These are phyloP conservation scores for Heptranchias perlo DNA, from an alignment of 2,113 vertebrate genomes.

Conservation along the genomic window DNA sequence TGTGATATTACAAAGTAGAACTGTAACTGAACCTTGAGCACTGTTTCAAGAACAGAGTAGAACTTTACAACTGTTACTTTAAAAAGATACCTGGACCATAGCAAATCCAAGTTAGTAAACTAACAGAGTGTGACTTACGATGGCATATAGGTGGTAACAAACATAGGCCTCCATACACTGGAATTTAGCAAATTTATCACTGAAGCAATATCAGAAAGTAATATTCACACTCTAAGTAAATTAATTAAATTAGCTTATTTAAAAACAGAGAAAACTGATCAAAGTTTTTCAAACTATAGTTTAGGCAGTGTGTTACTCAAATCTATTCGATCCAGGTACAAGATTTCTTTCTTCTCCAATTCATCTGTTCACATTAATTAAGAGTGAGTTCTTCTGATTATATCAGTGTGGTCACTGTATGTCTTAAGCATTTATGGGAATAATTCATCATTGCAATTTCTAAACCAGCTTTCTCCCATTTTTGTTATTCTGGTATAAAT, in stretches of 20 bases:
- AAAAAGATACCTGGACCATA: neutral
- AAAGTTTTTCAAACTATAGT: neutral
- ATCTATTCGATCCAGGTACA: neutral
- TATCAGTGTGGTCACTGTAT: neutral
- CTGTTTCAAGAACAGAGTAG: neutral
- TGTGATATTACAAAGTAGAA: neutral
- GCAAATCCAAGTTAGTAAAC: neutral
- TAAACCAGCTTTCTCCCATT: neutral
- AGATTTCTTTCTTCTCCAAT: neutral
- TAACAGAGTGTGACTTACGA: neutral
- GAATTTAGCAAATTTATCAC: neutral
- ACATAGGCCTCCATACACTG: neutral
- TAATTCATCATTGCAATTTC: neutral
- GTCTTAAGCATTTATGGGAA: neutral
- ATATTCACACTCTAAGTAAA: neutral
- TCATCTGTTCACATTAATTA: neutral
- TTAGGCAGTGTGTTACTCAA: neutral
- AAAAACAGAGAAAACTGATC: neutral
- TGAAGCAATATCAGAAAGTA: neutral
- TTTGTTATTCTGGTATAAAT: neutral
- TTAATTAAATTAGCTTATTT: neutral
- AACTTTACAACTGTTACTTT: neutral
- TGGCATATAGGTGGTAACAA: neutral
- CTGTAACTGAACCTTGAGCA: neutral
- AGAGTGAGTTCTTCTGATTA: constrained; percentile 6